Conservation (phyloP, 2,113 vertebrate species). For the Rhadina sibilatrix region DNA sequence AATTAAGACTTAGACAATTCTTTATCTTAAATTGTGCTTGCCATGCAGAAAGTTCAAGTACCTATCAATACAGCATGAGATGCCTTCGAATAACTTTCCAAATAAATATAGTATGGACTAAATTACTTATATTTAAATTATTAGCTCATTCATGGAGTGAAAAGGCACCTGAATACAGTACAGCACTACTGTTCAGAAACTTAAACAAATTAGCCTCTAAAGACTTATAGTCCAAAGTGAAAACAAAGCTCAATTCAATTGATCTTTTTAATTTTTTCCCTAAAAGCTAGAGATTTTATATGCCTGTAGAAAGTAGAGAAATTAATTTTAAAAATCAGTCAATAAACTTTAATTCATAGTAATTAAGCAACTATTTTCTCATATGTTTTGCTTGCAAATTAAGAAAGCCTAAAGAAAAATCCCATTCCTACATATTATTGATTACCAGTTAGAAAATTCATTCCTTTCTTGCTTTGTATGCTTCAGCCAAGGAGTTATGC, state of each 20-base stretch:
- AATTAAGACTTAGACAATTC: neutral
- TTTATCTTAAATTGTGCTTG: neutral
- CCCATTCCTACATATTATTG: slow-evolving; percentile 51
- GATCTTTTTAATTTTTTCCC: neutral
- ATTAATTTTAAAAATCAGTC: slow-evolving; percentile 40
- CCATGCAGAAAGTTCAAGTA: neutral
- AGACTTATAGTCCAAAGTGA: neutral
- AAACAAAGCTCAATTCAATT: neutral
- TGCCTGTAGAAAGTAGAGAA: neutral
- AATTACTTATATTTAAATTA: neutral
- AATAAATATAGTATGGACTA: neutral
- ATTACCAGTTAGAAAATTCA: slow-evolving; percentile 61
- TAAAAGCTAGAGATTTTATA: slow-evolving; percentile 2
- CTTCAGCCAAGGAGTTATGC: slow-evolving; percentile 28
- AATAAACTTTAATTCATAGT: slow-evolving; percentile 45
- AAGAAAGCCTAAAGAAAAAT: slow-evolving; percentile 55
- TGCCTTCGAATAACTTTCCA: neutral
- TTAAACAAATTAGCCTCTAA: neutral
- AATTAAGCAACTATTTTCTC: slow-evolving; percentile 57
- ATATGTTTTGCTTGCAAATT: slow-evolving; percentile 53
- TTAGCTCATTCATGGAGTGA: neutral
- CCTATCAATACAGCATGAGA: neutral
- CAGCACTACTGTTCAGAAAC: neutral
- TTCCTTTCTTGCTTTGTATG: slow-evolving; percentile 39
- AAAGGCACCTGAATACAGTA: neutral